These are phyloP conservation scores for Rhinoptilus africanus DNA, from an alignment of 2,113 vertebrate species.

Conservation along the genomic window DNA sequence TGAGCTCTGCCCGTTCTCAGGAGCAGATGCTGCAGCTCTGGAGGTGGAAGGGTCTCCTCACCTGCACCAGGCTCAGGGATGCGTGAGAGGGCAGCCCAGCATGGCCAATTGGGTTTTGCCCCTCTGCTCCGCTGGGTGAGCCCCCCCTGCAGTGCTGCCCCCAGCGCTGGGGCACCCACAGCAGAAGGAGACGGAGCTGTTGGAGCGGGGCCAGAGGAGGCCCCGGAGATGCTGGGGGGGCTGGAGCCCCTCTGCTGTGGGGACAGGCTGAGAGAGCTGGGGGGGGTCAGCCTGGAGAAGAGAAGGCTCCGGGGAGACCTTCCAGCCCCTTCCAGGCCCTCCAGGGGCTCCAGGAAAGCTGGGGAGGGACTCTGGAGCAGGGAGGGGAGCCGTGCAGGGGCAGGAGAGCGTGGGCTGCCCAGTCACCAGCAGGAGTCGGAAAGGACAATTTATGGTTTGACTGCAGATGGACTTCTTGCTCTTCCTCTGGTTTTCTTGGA, in stretches of 20 bases:
- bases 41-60: not conserved
- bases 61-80: too few species aligned
- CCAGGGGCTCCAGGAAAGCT: too few species aligned
- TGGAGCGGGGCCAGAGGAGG: not conserved
- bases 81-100: not conserved
- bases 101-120: not conserved
- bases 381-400: not conserved
- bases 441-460: too few species aligned
- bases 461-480: not conserved
- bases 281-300: too few species aligned
- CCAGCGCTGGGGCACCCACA: not conserved
- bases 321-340: too few species aligned
- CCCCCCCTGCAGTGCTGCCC: too few species aligned
- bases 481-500: not conserved
- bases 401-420: too few species aligned
- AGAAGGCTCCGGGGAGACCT: too few species aligned
- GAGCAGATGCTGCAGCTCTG: not conserved
- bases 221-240: not conserved
- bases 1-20: not conserved
- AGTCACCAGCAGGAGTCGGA: not conserved
- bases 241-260: not conserved
- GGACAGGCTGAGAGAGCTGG: not conserved
- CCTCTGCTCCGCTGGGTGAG: not conserved
- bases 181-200: not conserved
- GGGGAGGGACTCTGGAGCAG: too few species aligned